Conservation (phyloP, 1,140 invertebrate species). For the Bombus breviceps region DNA sequence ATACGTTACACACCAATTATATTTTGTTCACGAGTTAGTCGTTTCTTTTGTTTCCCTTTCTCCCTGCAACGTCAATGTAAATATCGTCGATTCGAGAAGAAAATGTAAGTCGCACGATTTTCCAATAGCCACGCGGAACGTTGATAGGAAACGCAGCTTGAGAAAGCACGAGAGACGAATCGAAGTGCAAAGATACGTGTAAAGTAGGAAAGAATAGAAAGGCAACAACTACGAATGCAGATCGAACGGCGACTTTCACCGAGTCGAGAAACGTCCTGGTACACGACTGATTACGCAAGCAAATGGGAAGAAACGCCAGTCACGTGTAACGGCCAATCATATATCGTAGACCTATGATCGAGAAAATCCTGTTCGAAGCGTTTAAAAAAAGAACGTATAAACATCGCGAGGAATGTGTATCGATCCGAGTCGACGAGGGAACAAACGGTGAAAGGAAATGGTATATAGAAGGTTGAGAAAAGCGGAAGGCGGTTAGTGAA, state of each 20-base stretch:
- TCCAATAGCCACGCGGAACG: background rate
- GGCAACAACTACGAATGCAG: background rate
- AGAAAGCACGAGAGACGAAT: background rate
- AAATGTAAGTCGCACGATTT: too few relatives aligned
- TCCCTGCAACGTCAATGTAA: too few relatives aligned
- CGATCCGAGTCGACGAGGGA: background rate
- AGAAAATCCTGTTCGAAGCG: background rate
- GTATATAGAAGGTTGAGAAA: too few relatives aligned
- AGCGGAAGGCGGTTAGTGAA: background rate
- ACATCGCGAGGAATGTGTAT: background rate
- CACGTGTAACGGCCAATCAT: background rate
- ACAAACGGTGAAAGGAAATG: background rate
- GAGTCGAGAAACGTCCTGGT: constrained; percentile 17
- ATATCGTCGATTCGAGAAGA: background rate
- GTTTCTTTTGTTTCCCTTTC: background rate
- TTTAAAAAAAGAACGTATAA: background rate
- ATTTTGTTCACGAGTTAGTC: background rate
- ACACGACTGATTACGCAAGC: constrained; percentile 47
- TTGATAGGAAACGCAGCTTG: background rate
- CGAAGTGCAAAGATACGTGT: background rate
- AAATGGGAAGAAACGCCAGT: constrained; percentile 10
- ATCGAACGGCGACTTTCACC: constrained; percentile 48
- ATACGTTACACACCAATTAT: constrained; percentile 30
- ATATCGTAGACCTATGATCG: background rate
- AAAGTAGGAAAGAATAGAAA: constrained; percentile 28